These are phyloP conservation scores for Aspiorhynchus laticeps DNA, from an alignment of 2,113 vertebrate species.

Conservation along the genomic window DNA sequence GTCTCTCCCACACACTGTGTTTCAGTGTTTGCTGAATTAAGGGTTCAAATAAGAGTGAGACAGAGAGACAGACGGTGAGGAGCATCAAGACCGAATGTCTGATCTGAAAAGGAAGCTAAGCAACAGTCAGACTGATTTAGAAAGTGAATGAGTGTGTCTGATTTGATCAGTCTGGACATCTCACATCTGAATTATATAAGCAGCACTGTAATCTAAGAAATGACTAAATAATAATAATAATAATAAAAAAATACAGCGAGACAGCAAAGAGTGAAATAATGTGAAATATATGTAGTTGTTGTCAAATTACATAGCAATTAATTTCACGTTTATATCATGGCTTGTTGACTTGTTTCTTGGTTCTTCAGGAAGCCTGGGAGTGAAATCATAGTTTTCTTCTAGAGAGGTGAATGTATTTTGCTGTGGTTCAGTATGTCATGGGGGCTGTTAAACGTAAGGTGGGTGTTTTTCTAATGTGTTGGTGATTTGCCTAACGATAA, in stretches of 20 bases:
- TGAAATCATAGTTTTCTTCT: not conserved
- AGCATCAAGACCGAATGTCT: conserved; percentile 71
- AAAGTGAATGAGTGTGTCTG: conserved; percentile 77
- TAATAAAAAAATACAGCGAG: not conserved
- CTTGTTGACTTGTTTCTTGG: not conserved
- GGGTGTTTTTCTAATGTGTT: conserved; percentile 5
- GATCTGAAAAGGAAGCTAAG: conserved; percentile 71
- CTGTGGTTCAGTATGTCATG: not conserved
- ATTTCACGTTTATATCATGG: not conserved
- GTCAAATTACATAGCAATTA: not conserved
- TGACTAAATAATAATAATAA: not conserved
- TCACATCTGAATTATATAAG: conserved; percentile 71
- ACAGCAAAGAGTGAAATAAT: not conserved
- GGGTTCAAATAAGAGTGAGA: conserved; percentile 19
- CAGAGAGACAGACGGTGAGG: not conserved
- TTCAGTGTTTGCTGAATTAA: conserved; percentile 22
- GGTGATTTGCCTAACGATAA: not conserved
- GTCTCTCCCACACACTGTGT: conserved; percentile 17
- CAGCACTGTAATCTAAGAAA: conserved; percentile 58
- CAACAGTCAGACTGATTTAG: conserved; percentile 56
- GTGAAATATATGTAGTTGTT: not conserved
- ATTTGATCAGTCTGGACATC: conserved; percentile 67
- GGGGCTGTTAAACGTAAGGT: not conserved
- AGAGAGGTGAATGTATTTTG: not conserved
- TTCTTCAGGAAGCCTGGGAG: not conserved